Conservation (phyloP, 2,113 vertebrate genomes). For the Ctenodactylus gundi region DNA sequence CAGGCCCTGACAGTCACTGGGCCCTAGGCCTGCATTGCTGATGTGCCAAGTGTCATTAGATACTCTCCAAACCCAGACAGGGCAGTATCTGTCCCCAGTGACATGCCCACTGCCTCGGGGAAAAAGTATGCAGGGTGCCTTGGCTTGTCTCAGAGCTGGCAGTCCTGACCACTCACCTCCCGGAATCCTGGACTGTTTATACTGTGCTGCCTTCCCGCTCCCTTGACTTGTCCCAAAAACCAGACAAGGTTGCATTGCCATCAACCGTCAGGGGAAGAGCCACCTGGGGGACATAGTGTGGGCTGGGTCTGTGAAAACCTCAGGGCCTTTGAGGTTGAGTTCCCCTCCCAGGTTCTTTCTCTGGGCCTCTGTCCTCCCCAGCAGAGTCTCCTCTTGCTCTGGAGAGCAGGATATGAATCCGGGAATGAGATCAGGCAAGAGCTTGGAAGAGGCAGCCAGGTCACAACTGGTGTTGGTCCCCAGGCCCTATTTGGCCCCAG, state of each 20-base stretch:
- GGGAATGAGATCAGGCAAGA: neutral
- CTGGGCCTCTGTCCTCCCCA: neutral
- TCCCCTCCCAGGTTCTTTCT: neutral
- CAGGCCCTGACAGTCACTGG: neutral
- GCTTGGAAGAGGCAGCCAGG: too few species aligned
- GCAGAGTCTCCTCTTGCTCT: neutral
- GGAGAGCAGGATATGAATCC: neutral
- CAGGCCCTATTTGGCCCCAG: neutral
- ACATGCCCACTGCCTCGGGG: too few species aligned
- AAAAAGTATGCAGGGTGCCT: too few species aligned
- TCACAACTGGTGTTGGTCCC: neutral
- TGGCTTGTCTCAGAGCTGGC: too few species aligned
- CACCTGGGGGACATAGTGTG: rapidly evolving
- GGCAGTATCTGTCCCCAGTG: too few species aligned
- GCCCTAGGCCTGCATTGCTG: neutral
- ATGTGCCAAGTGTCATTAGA: neutral
- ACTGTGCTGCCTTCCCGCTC: too few species aligned
- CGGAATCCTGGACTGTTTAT: rapidly evolving
- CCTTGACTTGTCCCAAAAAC: neutral
- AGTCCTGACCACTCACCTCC: too few species aligned
- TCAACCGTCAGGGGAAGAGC: neutral
- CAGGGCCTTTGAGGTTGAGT: too few species aligned
- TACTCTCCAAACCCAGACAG: too few species aligned
- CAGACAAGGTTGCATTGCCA: neutral
- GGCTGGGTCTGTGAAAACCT: neutral